phyloP scores from a whole-genome alignment of 2,113 vertebrate species.

The Piprites chloris region DNA sequence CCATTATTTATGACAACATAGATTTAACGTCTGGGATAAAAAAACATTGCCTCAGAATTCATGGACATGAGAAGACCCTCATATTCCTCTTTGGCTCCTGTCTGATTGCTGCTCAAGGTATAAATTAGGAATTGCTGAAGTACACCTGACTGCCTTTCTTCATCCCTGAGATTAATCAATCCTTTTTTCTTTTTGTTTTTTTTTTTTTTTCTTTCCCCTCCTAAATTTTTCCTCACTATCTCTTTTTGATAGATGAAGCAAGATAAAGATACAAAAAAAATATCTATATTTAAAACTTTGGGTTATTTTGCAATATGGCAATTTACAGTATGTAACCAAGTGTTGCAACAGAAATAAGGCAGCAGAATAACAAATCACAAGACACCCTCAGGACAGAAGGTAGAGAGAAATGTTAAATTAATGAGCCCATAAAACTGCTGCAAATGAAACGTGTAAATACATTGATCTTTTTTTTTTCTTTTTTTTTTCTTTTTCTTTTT shows the following conservation, averaged over 20 bases:
- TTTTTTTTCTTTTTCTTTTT: slow-evolving; percentile 71
- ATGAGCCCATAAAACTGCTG: slow-evolving; percentile 98
- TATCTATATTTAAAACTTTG: slow-evolving; percentile 78
- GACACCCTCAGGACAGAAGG: slow-evolving; percentile 96
- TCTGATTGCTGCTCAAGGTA: background rate
- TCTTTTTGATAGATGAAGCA: slow-evolving; percentile 46
- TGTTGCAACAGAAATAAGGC: slow-evolving; percentile 81
- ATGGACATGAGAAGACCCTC: background rate
- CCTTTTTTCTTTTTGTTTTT: background rate
- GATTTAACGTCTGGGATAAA: slow-evolving; percentile 9
- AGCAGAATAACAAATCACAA: slow-evolving; percentile 87
- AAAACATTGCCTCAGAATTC: background rate
- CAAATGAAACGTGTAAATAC: slow-evolving; percentile 99
- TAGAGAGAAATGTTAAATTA: slow-evolving; percentile 99
- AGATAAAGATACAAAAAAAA: slow-evolving; percentile 58
- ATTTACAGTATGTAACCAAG: slow-evolving; percentile 84
- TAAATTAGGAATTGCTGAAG: slow-evolving; percentile 20
- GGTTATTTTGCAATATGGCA: slow-evolving; percentile 80
- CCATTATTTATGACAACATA: background rate
- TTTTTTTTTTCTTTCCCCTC: background rate
- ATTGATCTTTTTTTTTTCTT: slow-evolving; percentile 88
- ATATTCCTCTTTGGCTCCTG: background rate
- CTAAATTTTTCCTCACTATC: background rate
- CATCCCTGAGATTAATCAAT: background rate
- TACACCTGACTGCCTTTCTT: slow-evolving; percentile 18